These are phyloP conservation scores for Chaetura pelagica DNA, from an alignment of 2,113 vertebrate genomes.

Conservation along the genomic window DNA sequence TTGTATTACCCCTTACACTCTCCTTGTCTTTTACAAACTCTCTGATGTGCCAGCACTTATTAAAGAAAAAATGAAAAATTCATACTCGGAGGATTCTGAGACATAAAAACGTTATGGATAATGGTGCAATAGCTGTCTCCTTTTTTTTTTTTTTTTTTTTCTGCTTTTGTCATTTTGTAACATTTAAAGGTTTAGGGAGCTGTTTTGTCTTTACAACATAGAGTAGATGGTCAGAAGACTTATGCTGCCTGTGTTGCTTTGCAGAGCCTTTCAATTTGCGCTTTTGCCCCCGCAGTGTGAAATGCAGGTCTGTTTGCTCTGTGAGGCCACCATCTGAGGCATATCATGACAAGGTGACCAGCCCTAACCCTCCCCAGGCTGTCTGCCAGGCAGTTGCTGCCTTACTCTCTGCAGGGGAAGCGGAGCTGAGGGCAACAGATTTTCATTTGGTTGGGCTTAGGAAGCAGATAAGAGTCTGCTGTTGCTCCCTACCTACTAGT, in stretches of 20 bases:
- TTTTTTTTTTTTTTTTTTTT: neutral
- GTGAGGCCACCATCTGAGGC: neutral
- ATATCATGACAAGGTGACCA: neutral
- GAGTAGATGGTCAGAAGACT: neutral
- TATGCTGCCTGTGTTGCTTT: neutral
- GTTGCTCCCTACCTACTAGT: neutral
- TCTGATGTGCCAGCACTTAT: neutral
- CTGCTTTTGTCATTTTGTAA: neutral
- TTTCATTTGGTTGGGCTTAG: neutral
- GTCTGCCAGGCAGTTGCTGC: neutral
- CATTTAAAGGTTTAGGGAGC: neutral
- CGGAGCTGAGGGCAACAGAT: neutral
- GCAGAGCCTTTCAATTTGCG: neutral
- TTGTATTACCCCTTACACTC: neutral
- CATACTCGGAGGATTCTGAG: neutral
- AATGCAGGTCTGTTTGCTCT: neutral
- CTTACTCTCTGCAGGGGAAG: fast-evolving
- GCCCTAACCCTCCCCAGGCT: neutral
- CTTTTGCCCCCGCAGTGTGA: neutral
- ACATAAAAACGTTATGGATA: neutral
- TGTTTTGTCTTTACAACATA: neutral
- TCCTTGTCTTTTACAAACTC: neutral
- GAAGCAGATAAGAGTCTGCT: neutral
- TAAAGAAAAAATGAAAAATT: conserved; percentile 7
- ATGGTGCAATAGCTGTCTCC: neutral